phyloP scores from a whole-genome alignment of 2,888 invertebrate genomes.

The Theodoxus fluviatilis region DNA sequence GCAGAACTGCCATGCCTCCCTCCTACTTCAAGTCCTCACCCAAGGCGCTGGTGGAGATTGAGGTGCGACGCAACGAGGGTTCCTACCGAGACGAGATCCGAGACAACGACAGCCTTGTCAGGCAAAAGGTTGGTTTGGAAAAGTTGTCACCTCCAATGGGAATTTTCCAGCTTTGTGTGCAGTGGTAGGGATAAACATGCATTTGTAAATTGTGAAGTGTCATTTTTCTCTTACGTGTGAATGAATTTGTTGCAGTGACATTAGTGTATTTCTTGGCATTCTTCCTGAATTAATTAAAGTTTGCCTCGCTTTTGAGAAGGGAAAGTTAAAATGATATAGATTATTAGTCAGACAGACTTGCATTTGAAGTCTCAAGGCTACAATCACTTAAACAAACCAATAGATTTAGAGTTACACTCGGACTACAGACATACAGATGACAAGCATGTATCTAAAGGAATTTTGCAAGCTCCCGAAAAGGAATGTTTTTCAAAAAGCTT shows the following conservation, averaged over 20 bases:
- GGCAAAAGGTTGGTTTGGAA: constrained; percentile 44
- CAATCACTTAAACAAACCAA: too few relatives aligned
- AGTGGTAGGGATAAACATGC: neutral
- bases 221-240: too few relatives aligned
- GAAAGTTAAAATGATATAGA: too few relatives aligned
- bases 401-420: too few relatives aligned
- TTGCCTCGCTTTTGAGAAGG: neutral
- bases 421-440: too few relatives aligned
- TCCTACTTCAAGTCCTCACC: constrained; percentile 50
- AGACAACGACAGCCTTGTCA: constrained; percentile 46
- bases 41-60: constrained; percentile 52
- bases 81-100: constrained; percentile 42
- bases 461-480: too few relatives aligned
- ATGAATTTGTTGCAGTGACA: too few relatives aligned
- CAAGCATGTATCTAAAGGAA: too few relatives aligned
- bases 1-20: constrained; percentile 40
- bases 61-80: constrained; percentile 47
- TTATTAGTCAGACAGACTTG: too few relatives aligned
- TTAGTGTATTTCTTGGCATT: neutral
- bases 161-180: neutral
- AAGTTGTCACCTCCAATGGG: neutral
- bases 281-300: neutral
- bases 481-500: too few relatives aligned
- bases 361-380: too few relatives aligned
- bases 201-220: too few relatives aligned